Evolutionary conservation across 2,888 invertebrate genomes (phyloP).

Genomic region (Stomorhina lunata): DNA sequence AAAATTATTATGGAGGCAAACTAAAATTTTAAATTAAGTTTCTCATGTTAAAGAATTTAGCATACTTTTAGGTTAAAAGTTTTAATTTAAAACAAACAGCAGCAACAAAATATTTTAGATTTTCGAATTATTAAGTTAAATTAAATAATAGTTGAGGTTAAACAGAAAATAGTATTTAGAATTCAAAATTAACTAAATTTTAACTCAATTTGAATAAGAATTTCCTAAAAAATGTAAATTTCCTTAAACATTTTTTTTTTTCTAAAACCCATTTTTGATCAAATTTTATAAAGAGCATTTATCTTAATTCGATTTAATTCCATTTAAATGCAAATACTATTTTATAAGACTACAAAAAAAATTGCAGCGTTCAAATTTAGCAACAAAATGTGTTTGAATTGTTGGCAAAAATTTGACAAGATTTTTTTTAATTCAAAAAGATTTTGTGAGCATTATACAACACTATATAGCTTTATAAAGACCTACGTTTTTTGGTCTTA

Average conservation of each 20-base stretch:
- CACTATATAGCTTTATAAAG: slow-evolving; percentile 5
- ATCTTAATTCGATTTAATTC: slow-evolving; percentile 25
- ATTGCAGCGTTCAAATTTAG: neutral
- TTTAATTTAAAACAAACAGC: neutral
- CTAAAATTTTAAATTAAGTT: slow-evolving; percentile 18
- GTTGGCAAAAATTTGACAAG: neutral
- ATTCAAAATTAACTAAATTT: too few relatives aligned
- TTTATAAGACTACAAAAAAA: neutral
- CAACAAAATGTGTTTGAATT: neutral
- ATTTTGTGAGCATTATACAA: neutral
- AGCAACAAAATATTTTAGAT: slow-evolving; percentile 11
- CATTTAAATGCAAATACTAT: neutral
- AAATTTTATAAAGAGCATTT: slow-evolving; percentile 55
- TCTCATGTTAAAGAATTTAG: slow-evolving; percentile 44
- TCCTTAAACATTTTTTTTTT: too few relatives aligned
- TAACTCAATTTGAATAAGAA: too few relatives aligned
- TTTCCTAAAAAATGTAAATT: too few relatives aligned
- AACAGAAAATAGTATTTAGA: slow-evolving; percentile 1
- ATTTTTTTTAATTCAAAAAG: neutral
- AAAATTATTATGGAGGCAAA: neutral
- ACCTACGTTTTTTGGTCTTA: neutral
- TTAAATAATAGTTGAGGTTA: slow-evolving; percentile 12
- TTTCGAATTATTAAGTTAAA: neutral
- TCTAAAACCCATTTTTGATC: slow-evolving; percentile 23
- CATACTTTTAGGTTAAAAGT: slow-evolving; percentile 19